Percentiles rank a stretch among this genome's conserved stretches.
These are phyloP conservation scores for Drosophila kanapiae DNA, from an alignment of 1,140 invertebrate species.

Conservation along the genomic window DNA sequence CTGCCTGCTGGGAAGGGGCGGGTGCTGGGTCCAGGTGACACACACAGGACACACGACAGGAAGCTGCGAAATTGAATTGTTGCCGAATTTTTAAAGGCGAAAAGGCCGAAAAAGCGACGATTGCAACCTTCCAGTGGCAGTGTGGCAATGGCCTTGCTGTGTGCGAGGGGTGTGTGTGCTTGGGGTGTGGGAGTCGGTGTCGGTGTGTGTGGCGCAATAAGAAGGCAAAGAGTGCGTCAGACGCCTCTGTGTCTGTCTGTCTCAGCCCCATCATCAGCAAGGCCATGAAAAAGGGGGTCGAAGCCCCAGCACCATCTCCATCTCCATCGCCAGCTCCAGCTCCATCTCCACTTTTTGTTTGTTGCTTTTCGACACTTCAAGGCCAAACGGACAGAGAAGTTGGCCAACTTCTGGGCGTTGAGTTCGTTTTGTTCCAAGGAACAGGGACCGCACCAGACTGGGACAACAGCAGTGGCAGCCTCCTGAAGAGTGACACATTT, in stretches of 20 bases:
- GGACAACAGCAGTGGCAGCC: not conserved
- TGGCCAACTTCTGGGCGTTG: conserved; percentile 36
- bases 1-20: too few species aligned
- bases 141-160: not conserved
- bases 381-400: conserved; percentile 46
- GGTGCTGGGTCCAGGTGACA: not conserved
- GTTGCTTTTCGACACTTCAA: conserved; percentile 56
- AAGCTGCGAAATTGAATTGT: conserved; percentile 47
- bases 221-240: conserved; percentile 20
- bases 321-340: not conserved
- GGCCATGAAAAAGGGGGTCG: too few species aligned
- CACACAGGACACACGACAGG: conserved; percentile 7
- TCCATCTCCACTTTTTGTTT: conserved; percentile 6
- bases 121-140: conserved; percentile 19
- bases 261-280: conserved; percentile 1
- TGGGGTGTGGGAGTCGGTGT: not conserved
- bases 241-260: conserved; percentile 3
- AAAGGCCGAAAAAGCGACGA: conserved; percentile 16
- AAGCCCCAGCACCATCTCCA: not conserved
- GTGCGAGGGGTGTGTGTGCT: not conserved
- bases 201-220: conserved; percentile 9
- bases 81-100: conserved; percentile 50
- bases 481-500: conserved; percentile 36
- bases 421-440: conserved; percentile 23
- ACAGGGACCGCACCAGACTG: conserved; percentile 6